Percentiles rank a stretch among this genome's conserved stretches.
These are phyloP conservation scores for Hydrozoanthus tunicans DNA, from an alignment of 64 coral and sea anemone species.

Conservation along the genomic window DNA sequence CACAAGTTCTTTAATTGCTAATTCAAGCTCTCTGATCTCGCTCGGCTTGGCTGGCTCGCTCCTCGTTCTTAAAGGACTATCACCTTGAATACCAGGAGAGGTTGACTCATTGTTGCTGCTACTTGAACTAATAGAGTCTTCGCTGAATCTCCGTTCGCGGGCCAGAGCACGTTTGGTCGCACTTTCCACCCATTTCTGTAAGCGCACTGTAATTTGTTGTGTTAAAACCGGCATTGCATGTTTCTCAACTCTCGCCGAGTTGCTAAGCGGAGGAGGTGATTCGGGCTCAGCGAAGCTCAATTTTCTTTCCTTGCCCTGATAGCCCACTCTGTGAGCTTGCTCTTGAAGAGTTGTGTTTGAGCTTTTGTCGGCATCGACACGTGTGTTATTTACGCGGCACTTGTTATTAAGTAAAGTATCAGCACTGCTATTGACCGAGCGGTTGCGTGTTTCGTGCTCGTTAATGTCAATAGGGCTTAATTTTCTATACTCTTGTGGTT, in stretches of 20 bases:
- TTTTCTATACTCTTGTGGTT: not conserved
- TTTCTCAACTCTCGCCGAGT: not conserved
- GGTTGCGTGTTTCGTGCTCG: conserved; percentile 35
- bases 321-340: not conserved
- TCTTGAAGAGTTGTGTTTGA: conserved; percentile 23
- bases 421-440: conserved; percentile 17
- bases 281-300: not conserved
- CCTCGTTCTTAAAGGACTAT: not conserved
- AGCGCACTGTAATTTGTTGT: conserved; percentile 37
- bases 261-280: not conserved
- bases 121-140: conserved; percentile 32
- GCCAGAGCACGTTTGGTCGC: conserved; percentile 10
- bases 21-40: conserved; percentile 34
- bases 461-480: conserved; percentile 41
- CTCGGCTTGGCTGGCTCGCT: conserved; percentile 15
- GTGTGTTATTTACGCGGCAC: conserved; percentile 24
- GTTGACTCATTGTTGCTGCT: conserved; percentile 29
- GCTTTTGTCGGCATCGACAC: not conserved
- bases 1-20: conserved; percentile 49
- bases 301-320: not conserved
- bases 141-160: conserved; percentile 26
- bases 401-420: conserved; percentile 37
- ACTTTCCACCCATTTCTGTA: conserved; percentile 46
- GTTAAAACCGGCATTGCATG: conserved; percentile 11
- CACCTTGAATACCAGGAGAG: not conserved